These are phyloP conservation scores for Brachionus rotundiformis DNA, from an alignment of 1,140 invertebrate genomes.

Conservation along the genomic window DNA sequence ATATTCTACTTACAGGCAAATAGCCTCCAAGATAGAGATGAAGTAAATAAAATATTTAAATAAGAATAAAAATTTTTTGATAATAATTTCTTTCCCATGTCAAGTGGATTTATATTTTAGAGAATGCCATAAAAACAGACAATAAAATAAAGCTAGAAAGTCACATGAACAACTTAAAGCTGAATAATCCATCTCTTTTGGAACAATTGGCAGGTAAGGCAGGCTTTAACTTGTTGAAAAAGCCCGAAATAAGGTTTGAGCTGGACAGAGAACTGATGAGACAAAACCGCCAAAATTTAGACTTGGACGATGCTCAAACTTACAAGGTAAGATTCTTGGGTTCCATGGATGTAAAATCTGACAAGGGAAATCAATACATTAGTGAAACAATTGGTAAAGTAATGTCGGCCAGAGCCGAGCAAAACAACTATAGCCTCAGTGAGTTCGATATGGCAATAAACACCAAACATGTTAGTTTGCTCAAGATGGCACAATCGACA, in stretches of 20 bases:
- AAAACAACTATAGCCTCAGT: background rate
- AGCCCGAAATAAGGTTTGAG: conserved; percentile 5
- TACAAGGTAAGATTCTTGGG: conserved; percentile 26
- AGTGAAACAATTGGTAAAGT: conserved; percentile 30
- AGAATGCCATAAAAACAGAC: conserved; percentile 21
- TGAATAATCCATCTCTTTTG: conserved; percentile 6
- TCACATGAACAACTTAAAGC: conserved; percentile 16
- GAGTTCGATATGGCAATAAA: background rate
- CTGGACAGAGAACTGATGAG: background rate
- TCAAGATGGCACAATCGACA: background rate
- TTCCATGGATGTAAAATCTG: conserved; percentile 38
- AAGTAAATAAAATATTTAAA: conserved; percentile 20
- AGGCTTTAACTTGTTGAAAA: background rate
- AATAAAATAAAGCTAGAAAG: conserved; percentile 17
- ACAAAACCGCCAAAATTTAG: background rate
- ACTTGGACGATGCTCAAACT: background rate
- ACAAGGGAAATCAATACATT: conserved; percentile 25
- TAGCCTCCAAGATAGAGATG: background rate
- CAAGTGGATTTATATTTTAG: conserved; percentile 27
- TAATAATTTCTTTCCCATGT: background rate
- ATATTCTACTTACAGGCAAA: conserved; percentile 27
- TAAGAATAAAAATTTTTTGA: background rate
- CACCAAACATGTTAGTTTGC: background rate
- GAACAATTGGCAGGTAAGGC: background rate
- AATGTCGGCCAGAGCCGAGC: conserved; percentile 13